Evolutionary conservation across 2,888 invertebrate genomes (phyloP).

Genomic region (Drosophila prolongata): DNA sequence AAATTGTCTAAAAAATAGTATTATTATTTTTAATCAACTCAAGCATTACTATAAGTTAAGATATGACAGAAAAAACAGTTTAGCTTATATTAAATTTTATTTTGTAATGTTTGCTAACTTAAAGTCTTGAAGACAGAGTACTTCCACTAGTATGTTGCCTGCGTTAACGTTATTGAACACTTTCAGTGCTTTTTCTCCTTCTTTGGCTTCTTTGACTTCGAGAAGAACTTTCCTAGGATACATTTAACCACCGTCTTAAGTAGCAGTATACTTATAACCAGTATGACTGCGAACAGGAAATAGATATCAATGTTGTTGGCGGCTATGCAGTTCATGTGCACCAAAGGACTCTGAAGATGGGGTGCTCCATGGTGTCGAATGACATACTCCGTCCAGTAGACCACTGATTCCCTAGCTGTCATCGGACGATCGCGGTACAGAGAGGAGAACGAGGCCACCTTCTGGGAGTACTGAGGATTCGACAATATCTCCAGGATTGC

Average conservation of each 20-base stretch:
- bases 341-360: conserved; percentile 3
- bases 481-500: too few species aligned
- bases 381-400: conserved; percentile 6
- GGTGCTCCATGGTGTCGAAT: background rate
- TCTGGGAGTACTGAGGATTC: too few species aligned
- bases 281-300: background rate
- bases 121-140: too few species aligned
- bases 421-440: background rate
- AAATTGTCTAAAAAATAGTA: too few species aligned
- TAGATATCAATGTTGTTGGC: conserved; percentile 2
- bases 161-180: too few species aligned
- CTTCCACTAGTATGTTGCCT: too few species aligned
- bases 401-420: background rate
- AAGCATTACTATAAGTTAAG: too few species aligned
- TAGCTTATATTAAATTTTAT: too few species aligned
- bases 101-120: too few species aligned
- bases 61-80: too few species aligned
- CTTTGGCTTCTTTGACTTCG: background rate
- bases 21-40: too few species aligned
- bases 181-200: background rate
- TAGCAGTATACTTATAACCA: background rate
- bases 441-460: too few species aligned
- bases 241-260: background rate
- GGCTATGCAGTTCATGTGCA: background rate
- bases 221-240: background rate